These are phyloP conservation scores for Lytechinus variegatus DNA, from an alignment of 35 echinoderm and acorn worm genomes.

Conservation along the genomic window DNA sequence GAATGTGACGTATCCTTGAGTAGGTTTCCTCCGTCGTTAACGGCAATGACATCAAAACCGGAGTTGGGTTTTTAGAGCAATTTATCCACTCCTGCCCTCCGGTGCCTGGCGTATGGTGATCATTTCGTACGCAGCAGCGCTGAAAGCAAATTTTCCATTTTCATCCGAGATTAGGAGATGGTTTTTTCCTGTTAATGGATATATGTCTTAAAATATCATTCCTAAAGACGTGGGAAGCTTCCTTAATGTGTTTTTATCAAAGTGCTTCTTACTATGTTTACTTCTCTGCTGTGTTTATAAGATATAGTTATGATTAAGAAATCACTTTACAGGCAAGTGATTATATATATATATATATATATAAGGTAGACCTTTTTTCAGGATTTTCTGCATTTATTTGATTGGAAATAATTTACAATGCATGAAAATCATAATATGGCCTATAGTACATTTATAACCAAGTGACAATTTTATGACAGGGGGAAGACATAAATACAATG, in stretches of 20 bases:
- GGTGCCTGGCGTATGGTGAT: neutral
- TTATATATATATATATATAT: too few relatives aligned
- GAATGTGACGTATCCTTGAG: neutral
- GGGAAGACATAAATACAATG: too few relatives aligned
- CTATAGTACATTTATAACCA: too few relatives aligned
- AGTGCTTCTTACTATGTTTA: neutral
- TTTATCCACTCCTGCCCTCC: neutral
- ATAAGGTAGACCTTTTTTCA: too few relatives aligned
- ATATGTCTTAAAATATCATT: neutral
- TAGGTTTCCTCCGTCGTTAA: neutral
- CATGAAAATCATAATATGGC: too few relatives aligned
- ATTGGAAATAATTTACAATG: too few relatives aligned
- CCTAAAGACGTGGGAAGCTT: neutral
- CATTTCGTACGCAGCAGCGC: neutral
- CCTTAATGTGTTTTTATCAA: conserved; percentile 6
- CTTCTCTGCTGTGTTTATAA: neutral
- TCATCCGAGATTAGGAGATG: neutral
- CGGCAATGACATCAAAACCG: neutral
- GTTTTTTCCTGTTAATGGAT: neutral
- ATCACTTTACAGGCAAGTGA: neutral
- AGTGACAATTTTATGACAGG: too few relatives aligned
- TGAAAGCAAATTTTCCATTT: conserved; percentile 14
- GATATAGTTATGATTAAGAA: neutral
- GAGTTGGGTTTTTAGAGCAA: neutral
- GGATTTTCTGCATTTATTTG: too few relatives aligned